Evolutionary conservation across 2,888 invertebrate genomes (phyloP), one percentile per base, ranked within the genome.

Genomic region (Zhengitettix transpicula): DNA sequence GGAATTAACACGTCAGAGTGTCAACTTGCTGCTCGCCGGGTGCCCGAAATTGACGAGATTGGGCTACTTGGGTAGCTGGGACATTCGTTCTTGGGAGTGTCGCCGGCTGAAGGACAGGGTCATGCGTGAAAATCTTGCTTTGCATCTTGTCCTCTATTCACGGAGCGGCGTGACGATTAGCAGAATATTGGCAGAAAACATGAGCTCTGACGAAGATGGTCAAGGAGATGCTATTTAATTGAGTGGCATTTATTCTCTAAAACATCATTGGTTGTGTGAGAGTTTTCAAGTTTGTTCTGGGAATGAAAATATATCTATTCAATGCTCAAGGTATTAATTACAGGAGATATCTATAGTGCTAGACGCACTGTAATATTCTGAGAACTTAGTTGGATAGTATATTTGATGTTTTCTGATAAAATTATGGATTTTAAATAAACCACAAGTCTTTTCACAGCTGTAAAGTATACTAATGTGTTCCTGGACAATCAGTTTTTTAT

Each of bases 21-120:
- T 63, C 11, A 55, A 63, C 54, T 40, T 60, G 28, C 56, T 63
- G n/a, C 54, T 63, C 15, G 42, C 41, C 2, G 51, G 54, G 28
- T 63, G 63, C 51, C 60, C 62, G 17, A 47, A 56, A 7, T 59
- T 63, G 40, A 60, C 54, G 9, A 56, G 53, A 9, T 56, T 63
- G n/a, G 63, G 63, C 7, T 61, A 63, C 52, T 52, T 63, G 28
- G 62, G 62, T 9, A 60, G 60, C 52, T 63, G 63, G 63, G 63
- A 63, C 44, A 52, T 63, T 3, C 52, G 63, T 40, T 63, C 62
- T 15, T 62, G 60, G 62, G 62, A 61, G 17, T 60, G 62, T n/a
- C 59, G 59, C 14, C 53, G 59, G 16, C 57, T 63, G 12, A 63
- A 58, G 42, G 61, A 63, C 16, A 14, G 40, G n/a, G 52, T 61